Percentiles rank a stretch among this genome's conserved stretches.
phyloP scores from a whole-genome alignment of 2,888 invertebrate species.

The Epistrophe grossulariae region DNA sequence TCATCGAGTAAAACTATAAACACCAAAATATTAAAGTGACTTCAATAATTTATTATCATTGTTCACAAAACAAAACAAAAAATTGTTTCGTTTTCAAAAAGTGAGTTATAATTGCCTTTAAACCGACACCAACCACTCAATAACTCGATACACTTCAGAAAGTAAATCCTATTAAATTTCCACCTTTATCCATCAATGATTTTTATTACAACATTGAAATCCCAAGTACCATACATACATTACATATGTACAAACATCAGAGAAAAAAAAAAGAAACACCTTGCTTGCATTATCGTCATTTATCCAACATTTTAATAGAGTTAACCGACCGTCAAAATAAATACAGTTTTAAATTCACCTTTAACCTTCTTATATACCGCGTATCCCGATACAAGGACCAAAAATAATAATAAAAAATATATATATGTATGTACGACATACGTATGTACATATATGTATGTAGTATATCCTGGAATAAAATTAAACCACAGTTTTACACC shows the following conservation, averaged over 20 bases:
- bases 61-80: background rate
- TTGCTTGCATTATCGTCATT: conserved; percentile 42
- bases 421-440: background rate
- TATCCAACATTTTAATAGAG: conserved; percentile 62
- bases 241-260: background rate
- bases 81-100: background rate
- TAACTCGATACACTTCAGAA: conserved; percentile 7
- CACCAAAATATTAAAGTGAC: too few relatives aligned
- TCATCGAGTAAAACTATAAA: too few relatives aligned
- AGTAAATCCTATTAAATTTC: conserved; percentile 13
- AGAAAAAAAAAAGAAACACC: conserved; percentile 21
- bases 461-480: conserved; percentile 14
- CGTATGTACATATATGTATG: background rate
- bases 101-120: conserved; percentile 7
- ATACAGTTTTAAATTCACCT: conserved; percentile 68
- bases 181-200: conserved; percentile 30
- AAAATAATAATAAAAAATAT: background rate
- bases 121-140: background rate
- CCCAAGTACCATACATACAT: background rate
- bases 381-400: conserved; percentile 29
- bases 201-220: conserved; percentile 9
- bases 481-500: conserved; percentile 39
- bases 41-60: too few relatives aligned
- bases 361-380: conserved; percentile 37
- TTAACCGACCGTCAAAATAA: conserved; percentile 67